A percentile compares a stretch with the other conserved stretches of the same genome.
phyloP scores from a whole-genome alignment of 2,888 invertebrate genomes.

The Petrolisthes cinctipes region DNA sequence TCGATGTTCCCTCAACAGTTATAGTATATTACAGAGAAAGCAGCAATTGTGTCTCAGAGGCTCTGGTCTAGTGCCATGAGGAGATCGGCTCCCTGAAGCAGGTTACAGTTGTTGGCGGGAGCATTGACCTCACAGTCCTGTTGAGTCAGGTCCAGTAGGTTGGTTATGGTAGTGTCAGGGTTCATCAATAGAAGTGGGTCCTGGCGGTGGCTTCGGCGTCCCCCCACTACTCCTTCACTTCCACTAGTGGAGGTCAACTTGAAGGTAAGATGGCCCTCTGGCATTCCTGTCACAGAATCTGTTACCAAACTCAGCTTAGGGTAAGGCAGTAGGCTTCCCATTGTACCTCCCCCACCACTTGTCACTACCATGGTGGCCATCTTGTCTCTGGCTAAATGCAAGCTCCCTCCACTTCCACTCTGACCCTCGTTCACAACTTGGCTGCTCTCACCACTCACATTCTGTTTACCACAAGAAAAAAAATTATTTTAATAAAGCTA shows the following conservation, averaged over 20 bases:
- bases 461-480: conserved; percentile 19
- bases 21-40: neutral
- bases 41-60: conserved; percentile 12
- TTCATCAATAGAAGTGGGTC: conserved; percentile 45
- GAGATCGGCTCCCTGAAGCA: conserved; percentile 54
- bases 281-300: conserved; percentile 26
- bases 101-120: conserved; percentile 36
- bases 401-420: conserved; percentile 6
- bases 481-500: neutral
- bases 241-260: conserved; percentile 29
- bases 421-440: neutral
- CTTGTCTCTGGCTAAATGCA: conserved; percentile 32
- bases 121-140: conserved; percentile 58
- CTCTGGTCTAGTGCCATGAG: conserved; percentile 57
- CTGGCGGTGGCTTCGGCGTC: conserved; percentile 27
- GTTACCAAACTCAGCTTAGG: conserved; percentile 46
- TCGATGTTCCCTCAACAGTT: conserved; percentile 18
- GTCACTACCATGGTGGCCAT: conserved; percentile 41
- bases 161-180: conserved; percentile 48
- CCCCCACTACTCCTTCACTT: neutral
- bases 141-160: conserved; percentile 52
- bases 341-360: neutral
- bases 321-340: neutral
- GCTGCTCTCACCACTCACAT: conserved; percentile 16
- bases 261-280: conserved; percentile 31